Base-by-base conservation (phyloP, 2,113 vertebrate species). In the Rana temporaria region DNA sequence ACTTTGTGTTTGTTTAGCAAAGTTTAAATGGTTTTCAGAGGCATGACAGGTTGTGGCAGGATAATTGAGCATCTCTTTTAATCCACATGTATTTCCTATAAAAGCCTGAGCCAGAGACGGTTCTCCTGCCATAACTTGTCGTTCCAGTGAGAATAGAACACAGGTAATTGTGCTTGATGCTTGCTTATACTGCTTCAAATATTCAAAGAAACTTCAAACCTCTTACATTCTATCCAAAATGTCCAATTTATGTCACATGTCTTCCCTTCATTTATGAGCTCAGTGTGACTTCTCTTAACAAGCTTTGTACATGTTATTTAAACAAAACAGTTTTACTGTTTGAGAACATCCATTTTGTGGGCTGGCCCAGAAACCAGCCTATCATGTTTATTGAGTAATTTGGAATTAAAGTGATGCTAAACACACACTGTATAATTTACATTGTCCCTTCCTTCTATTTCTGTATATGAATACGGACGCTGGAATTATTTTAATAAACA, bases 101-200 rank as follows among this genome's bases (percentile, higher is more conserved):
- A 79, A 79, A 79, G 66, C 65, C 20, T 48, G n/a, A 60, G 65
- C 55, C 55, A 17, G 55, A 57, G 77, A 48, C 68, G 24, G 55
- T 48, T 70, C 48, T 80, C 66, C 65, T 80, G 77, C 65, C 55
- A 79, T 55, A 79, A 60, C 64, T 42, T 79, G 67, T 80, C 78
- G 52, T 42, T 62, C 30, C 56, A 30, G 20, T 17, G 55, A 80
- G 65, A 70, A 34, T 42, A 60, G 62, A 22, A 62, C 78, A 42
- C n/a, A 60, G 20, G n/a, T 60, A 80, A 80, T 70, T 80, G 66
- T 34, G 48, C 26, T 19, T 70, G 66, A 62, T 42, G 60, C 34
- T 4, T 42, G 34, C 34, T 48, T 60, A 38, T 57, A 60, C 55
- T 20, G 20, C 20, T 20, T 38, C 14, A 42, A 62, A 75, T 75